These are phyloP conservation scores for Nettapus auritus DNA, from an alignment of 2,113 vertebrate genomes.

Conservation along the genomic window DNA sequence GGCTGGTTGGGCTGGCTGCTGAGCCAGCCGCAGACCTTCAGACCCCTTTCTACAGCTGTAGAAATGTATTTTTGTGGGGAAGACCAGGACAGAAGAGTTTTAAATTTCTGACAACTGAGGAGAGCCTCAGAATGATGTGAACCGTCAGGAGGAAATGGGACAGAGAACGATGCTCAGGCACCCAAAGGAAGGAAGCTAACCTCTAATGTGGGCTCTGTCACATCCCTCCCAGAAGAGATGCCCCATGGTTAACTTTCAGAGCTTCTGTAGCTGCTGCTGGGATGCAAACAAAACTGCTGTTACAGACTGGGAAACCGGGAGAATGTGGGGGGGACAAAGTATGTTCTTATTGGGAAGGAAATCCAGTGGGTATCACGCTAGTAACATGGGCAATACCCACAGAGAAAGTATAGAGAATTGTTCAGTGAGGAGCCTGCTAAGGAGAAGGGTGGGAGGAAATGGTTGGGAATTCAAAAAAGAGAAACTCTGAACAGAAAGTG, in stretches of 20 bases:
- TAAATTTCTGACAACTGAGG: not conserved
- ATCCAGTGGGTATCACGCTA: not conserved
- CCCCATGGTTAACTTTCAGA: not conserved
- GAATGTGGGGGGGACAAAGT: not conserved
- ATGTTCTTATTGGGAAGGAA: not conserved
- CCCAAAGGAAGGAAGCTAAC: not conserved
- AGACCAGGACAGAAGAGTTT: accelerated
- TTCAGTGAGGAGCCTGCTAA: not conserved
- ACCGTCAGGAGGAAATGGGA: not conserved
- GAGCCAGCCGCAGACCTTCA: not conserved
- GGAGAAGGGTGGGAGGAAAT: not conserved
- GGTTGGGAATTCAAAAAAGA: not conserved
- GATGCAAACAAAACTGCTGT: not conserved
- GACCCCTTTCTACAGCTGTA: not conserved
- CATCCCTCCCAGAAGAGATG: not conserved
- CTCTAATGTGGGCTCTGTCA: not conserved
- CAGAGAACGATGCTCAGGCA: not conserved
- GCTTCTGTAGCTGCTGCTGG: not conserved
- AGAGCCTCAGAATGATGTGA: not conserved
- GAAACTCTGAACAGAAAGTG: not conserved
- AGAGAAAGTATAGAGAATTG: not conserved
- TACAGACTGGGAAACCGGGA: not conserved
- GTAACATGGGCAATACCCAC: not conserved
- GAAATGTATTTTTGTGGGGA: not conserved
- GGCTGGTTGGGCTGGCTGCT: not conserved